Evolutionary conservation across 2,113 vertebrate species (phyloP), one percentile per base, ranked within the genome.

Genomic region (Pelecanus crispus): DNA sequence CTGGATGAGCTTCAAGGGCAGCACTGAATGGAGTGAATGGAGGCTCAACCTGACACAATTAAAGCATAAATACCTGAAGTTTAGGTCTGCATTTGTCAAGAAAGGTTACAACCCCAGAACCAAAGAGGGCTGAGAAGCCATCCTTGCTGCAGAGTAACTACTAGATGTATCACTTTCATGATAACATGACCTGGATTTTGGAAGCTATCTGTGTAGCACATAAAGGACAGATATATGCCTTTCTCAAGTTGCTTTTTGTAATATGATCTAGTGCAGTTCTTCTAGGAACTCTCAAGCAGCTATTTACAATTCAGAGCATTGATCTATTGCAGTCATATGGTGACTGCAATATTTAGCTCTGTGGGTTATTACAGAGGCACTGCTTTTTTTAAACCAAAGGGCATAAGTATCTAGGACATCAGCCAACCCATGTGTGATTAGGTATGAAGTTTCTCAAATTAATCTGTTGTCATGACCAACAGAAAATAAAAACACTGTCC

Each of bases 221-320:
- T 85, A 91, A 87, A 91, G 67, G 58, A 95, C 73, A 92, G 61
- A 94, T 71, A 95, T 13, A 93, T 86, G 49, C 50, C 68, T 92
- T 75, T 95, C 96, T 97, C 90, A 87, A 87, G 65, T 96, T 95
- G 71, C 88, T 85, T 86, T 92, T 67, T 85, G 97, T 93, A 97
- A 97, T 19, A 75, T 22, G 78, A 97, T 47, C 71, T 75, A 90
- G 59, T 21, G 58, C 29, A 75, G 75, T 91, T 96, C 89, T 97
- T 97, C 96, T 97, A 97, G 96, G 95, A 97, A 95, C 84, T 75
- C 82, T 96, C 47, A 49, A 83, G 87, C 63, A 96, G 90, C 81
- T 95, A 97, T 96, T 96, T 97, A 81, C 94, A 97, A 96, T 96
- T 95, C 94, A 96, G 94, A 97, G 93, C 90, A 92, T 72, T 97